phyloP scores from a whole-genome alignment of 2,888 invertebrate species.

The Galerucella nymphaeae region DNA sequence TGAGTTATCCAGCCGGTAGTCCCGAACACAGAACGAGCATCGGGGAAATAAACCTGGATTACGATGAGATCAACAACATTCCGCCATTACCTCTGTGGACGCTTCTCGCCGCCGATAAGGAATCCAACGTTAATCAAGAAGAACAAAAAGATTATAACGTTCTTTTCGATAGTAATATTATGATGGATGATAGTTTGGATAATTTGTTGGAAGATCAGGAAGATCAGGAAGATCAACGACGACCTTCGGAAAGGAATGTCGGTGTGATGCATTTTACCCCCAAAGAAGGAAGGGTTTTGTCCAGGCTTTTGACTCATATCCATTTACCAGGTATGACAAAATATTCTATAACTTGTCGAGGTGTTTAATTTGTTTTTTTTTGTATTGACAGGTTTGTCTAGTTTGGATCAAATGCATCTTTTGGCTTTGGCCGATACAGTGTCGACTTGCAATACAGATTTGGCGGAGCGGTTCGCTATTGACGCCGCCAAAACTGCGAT shows the following conservation, averaged over 20 bases:
- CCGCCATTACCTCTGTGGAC: constrained; percentile 98
- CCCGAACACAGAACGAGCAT: constrained; percentile 84
- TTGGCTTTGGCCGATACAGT: constrained; percentile 99
- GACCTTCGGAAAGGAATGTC: constrained; percentile 62
- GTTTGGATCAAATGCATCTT: constrained; percentile 99
- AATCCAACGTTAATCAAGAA: constrained; percentile 69
- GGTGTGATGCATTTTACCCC: constrained; percentile 87
- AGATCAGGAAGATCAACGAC: constrained; percentile 65
- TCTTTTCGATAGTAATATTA: constrained; percentile 81
- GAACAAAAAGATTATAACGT: constrained; percentile 84
- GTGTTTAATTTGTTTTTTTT: no score
- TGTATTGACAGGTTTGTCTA: constrained; percentile 71
- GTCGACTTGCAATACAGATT: constrained; percentile 89
- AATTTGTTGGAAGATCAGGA: constrained; percentile 79
- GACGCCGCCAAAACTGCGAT: constrained; percentile 76
- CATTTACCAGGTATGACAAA: constrained; percentile 83
- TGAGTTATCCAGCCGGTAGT: constrained; percentile 85
- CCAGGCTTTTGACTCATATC: constrained; percentile 92
- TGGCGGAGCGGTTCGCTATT: constrained; percentile 83
- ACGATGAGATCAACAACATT: constrained; percentile 97
- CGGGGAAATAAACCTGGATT: constrained; percentile 90
- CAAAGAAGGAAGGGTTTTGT: constrained; percentile 82
- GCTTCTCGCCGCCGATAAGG: constrained; percentile 92
- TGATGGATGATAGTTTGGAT: constrained; percentile 86
- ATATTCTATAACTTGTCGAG: no score